Evolutionary conservation across 2,888 invertebrate species (phyloP), one percentile per base, ranked within the genome.

Genomic region (Ormia ochracea): DNA sequence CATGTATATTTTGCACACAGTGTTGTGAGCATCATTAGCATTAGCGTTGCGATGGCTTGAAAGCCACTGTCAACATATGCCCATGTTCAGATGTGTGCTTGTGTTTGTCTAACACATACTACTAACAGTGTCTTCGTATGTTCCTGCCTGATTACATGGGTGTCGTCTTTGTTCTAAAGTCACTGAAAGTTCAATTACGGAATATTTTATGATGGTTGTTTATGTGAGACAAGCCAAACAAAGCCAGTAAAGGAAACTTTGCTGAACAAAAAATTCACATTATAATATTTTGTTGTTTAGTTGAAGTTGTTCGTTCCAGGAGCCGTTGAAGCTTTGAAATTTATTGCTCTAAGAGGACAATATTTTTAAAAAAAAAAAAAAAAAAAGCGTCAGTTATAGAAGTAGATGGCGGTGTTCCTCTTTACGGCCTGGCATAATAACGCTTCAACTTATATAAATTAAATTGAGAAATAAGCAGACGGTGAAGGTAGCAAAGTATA

Each of bases 141-240:
- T 31, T 41, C 19, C 26, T 31, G 61, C 14, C 19, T 65, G 65
- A 58, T 50, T 58, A 58, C 19, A 50, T 65, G 50, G 59, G 23
- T 73, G 59, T 31, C 12, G 59, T 31, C 23, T 33, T 23, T 72
- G 50, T 75, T 43, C 31, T 36, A 61, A 63, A 76, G 80, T 76
- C 80, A 76, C 61, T 72, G 72, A 76, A 80, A 76, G 80, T 80
- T 80, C 80, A 80, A 80, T 76, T 80, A 76, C 36, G 19, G 63
- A 28, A 68, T 73, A 80, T 36, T 80, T 68, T 80, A 76, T 80
- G 72, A 73, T 61, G 76, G 63, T 76, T 80, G 41, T 80, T 80
- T 76, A 76, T 76, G 68, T 73, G 63, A 50, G 28, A 68, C 61
- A 80, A 68, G 68, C 23, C 48, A 19, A 72, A 72, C 75, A 14